Evolutionary conservation across 2,888 invertebrate species (phyloP).

Genomic region (Eumerus sabulonum): DNA sequence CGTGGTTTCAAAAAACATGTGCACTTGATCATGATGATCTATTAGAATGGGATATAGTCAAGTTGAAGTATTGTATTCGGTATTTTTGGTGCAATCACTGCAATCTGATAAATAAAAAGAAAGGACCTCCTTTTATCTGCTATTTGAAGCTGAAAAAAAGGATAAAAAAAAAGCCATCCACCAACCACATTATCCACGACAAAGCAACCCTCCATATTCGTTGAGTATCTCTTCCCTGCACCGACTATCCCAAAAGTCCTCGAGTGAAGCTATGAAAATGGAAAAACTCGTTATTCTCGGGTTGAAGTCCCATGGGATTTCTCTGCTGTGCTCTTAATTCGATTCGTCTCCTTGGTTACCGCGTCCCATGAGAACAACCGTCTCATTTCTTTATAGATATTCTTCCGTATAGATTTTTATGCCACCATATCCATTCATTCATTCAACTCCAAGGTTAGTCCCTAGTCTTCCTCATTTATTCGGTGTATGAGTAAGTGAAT

Average conservation of each 20-base stretch:
- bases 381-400: constrained; percentile 68
- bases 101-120: constrained; percentile 26
- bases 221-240: constrained; percentile 49
- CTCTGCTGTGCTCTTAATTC: constrained; percentile 76
- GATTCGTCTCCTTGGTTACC: constrained; percentile 77
- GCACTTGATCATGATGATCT: too few relatives aligned
- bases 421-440: constrained; percentile 55
- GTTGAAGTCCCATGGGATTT: constrained; percentile 71
- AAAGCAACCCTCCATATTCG: constrained; percentile 52
- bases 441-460: constrained; percentile 62
- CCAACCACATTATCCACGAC: constrained; percentile 18
- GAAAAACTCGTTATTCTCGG: constrained; percentile 69
- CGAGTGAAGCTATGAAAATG: constrained; percentile 60
- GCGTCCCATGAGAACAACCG: constrained; percentile 71
- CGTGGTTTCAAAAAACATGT: too few relatives aligned
- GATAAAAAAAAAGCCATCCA: constrained; percentile 51
- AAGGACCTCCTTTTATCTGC: constrained; percentile 48
- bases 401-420: constrained; percentile 62
- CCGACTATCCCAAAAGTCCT: constrained; percentile 68
- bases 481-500: constrained; percentile 54
- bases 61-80: too few relatives aligned
- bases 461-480: constrained; percentile 30
- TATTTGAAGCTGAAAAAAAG: constrained; percentile 32
- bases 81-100: too few relatives aligned
- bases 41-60: too few relatives aligned